Conservation (phyloP, 2,888 invertebrate genomes). For the Watsonalla cultraria region DNA sequence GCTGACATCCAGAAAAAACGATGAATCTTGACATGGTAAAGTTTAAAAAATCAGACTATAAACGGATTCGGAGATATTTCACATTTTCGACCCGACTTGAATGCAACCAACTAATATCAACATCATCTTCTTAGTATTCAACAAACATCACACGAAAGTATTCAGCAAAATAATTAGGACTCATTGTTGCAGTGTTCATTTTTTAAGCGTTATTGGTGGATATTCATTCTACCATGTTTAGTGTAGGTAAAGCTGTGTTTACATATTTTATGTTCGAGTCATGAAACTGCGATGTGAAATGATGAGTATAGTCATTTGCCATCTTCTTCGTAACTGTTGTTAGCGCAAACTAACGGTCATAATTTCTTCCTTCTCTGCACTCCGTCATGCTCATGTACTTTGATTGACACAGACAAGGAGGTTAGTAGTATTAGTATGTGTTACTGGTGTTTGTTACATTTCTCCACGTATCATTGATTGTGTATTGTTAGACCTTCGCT, state of each 20-base stretch:
- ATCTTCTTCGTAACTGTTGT: conserved; percentile 9
- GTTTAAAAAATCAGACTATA: too few species aligned
- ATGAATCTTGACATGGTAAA: not conserved
- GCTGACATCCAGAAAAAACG: not conserved
- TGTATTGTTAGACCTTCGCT: conserved; percentile 44
- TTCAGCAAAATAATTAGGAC: too few species aligned
- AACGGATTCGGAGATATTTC: too few species aligned
- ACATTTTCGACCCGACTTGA: too few species aligned
- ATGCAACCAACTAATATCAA: too few species aligned
- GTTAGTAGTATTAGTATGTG: conserved; percentile 36
- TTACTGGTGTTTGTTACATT: conserved; percentile 34
- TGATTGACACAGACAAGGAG: conserved; percentile 51
- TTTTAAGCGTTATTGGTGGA: too few species aligned
- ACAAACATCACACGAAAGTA: too few species aligned
- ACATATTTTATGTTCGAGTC: conserved; percentile 9
- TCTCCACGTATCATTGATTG: conserved; percentile 28
- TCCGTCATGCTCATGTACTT: conserved; percentile 8
- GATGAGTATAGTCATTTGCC: conserved; percentile 8
- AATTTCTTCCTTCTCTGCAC: conserved; percentile 16
- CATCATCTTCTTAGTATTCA: too few species aligned
- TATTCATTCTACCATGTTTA: too few species aligned
- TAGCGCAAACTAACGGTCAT: conserved; percentile 18
- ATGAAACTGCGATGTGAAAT: conserved; percentile 10
- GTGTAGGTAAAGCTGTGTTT: not conserved
- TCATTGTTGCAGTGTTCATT: too few species aligned